These are phyloP conservation scores for Anolis carolinensis DNA, from an alignment of 2,113 vertebrate genomes.

Conservation along the genomic window DNA sequence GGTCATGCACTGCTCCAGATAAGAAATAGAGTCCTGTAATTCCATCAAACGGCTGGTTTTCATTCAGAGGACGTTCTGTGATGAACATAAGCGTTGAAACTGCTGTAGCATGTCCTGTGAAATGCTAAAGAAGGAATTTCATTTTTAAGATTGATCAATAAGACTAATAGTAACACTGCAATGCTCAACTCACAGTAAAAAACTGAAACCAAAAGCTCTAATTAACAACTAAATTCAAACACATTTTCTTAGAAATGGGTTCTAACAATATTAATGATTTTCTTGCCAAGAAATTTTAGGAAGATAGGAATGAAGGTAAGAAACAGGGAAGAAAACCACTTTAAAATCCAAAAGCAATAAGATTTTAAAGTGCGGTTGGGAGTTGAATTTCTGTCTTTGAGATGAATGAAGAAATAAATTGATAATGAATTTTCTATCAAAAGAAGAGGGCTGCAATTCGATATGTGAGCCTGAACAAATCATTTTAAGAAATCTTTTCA, in stretches of 20 bases:
- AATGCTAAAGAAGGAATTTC: slow-evolving; percentile 79
- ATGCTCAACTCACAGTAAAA: slow-evolving; percentile 13
- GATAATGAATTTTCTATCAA: background rate
- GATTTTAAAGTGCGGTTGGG: background rate
- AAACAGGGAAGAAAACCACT: background rate
- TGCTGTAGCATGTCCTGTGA: slow-evolving; percentile 93
- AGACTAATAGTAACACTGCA: background rate
- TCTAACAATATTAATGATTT: background rate
- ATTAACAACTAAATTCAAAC: background rate
- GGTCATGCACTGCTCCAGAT: slow-evolving; percentile 90
- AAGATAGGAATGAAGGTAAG: background rate
- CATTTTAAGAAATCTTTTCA: background rate
- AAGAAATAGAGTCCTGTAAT: slow-evolving; percentile 95
- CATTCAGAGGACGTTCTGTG: slow-evolving; percentile 83
- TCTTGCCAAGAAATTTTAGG: background rate
- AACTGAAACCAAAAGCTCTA: background rate
- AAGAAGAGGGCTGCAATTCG: background rate
- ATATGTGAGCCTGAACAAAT: background rate
- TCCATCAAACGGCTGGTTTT: slow-evolving; percentile 80
- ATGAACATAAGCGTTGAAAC: slow-evolving; percentile 92
- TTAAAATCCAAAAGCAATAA: background rate
- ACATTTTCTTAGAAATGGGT: background rate
- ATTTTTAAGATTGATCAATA: slow-evolving; percentile 39
- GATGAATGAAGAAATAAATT: background rate
- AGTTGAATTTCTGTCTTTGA: background rate